Evolutionary conservation across 2,113 vertebrate species (phyloP).

Genomic region (Anthoscopus minutus): DNA sequence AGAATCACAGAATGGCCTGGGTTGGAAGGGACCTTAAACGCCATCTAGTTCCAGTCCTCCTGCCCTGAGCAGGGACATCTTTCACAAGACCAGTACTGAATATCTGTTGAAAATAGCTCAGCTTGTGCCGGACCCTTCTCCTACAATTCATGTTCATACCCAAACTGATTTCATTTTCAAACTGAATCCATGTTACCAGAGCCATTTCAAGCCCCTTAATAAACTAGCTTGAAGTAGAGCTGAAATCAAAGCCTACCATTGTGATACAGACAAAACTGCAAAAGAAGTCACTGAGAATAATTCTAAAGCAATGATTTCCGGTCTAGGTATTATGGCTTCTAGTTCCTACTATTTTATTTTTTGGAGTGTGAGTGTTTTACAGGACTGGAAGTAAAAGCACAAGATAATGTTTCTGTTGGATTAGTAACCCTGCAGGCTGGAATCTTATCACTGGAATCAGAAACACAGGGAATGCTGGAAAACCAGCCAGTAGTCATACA

Average conservation of each 20-base stretch:
- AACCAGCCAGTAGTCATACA: neutral
- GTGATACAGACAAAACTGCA: neutral
- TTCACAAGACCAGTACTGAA: neutral
- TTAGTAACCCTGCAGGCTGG: neutral
- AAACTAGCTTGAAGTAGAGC: neutral
- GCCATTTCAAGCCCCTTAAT: neutral
- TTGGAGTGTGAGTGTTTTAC: neutral
- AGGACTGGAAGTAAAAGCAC: neutral
- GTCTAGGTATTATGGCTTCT: neutral
- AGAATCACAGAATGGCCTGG: neutral
- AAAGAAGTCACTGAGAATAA: neutral
- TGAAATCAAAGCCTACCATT: neutral
- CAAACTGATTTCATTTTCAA: neutral
- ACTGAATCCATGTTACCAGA: neutral
- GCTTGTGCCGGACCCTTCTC: neutral
- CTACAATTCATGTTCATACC: rapidly evolving
- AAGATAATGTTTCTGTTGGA: neutral
- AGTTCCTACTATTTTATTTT: neutral
- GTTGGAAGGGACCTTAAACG: neutral
- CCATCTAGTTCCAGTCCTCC: neutral
- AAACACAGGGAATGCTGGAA: neutral
- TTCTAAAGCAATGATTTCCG: neutral
- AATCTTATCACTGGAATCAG: neutral
- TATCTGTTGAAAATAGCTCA: neutral
- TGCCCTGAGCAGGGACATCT: neutral